Evolutionary conservation across 2,113 vertebrate species (phyloP).

Genomic region (Callopanchax toddi): DNA sequence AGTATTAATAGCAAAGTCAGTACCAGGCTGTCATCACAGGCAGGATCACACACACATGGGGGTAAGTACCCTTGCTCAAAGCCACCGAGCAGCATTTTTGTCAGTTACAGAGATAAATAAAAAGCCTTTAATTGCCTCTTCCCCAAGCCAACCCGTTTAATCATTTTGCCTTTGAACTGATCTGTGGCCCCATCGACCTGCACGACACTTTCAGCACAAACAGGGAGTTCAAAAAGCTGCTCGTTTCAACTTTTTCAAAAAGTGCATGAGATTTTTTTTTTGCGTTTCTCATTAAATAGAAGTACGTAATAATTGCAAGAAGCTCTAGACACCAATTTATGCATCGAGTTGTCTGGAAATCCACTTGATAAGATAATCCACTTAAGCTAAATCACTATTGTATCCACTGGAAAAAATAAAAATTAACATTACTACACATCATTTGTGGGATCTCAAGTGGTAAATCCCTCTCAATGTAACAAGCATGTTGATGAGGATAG

Average conservation of each 20-base stretch:
- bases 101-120: not conserved
- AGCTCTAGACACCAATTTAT: not conserved
- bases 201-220: constrained; percentile 4
- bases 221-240: not conserved
- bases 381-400: not conserved
- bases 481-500: not conserved
- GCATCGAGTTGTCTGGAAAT: not conserved
- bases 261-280: too few species aligned
- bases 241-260: not conserved
- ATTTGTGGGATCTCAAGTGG: not conserved
- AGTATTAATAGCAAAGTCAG: constrained; percentile 47
- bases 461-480: not conserved
- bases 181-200: constrained; percentile 47
- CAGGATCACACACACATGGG: constrained; percentile 18
- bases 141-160: not conserved
- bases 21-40: constrained; percentile 10
- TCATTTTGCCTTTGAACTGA: not conserved
- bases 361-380: not conserved
- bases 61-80: constrained; percentile 42
- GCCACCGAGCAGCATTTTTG: constrained; percentile 3
- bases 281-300: too few species aligned
- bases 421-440: not conserved
- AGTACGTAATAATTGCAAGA: too few species aligned
- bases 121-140: not conserved
- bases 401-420: not conserved